Evolutionary conservation across 2,888 invertebrate genomes (phyloP), one percentile per base, ranked within the genome.

Genomic region (Acleris sparsana): DNA sequence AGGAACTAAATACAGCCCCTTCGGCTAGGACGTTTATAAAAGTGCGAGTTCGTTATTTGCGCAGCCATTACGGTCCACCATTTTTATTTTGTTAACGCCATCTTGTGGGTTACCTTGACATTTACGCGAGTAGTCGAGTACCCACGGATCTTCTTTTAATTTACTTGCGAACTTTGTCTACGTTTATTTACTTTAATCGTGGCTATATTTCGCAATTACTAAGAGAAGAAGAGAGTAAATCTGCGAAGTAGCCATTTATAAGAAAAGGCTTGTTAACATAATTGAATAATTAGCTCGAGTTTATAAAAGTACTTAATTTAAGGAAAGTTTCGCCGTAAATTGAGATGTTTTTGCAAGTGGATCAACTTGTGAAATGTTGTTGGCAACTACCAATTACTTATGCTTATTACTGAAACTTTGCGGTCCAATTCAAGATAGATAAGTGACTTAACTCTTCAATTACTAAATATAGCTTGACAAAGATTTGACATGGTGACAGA

Each of bases 81-180:
- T 79, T 75, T 79, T 78, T 75, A 68, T 80, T 83, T 61, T 78
- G 73, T 77, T 75, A 81, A 74, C 78, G 80, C 80, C 81, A 83
- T 82, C 76, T 80, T 73, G 63, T 33, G 72, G 69, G 58, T 87
- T 74, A 78, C 89, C 89, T 90, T 90, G 89, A 89, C 89, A 87
- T 90, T 90, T 80, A 69, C 72, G 70, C 62, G 56, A 53, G 72
- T 74, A 74, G 39, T 4, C 13, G 11, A 39, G 39, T 39, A 39
- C 39, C 75, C 72, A 77, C 74, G 81, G 75, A 84, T 84, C 86
- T 77, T 85, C 84, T 77, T 83, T 79, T 80, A 80, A 80, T 79
- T 76, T 60, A 70, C 70, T 72, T 72, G 69, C 56, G 39, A 57
- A 66, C 66, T 55, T 66, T 66, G 66, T 66, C 62, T 66, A 52